Percentiles rank a stretch among this genome's conserved stretches.
Evolutionary conservation across 2,113 vertebrate species (phyloP).

Genomic region (Dinomys branickii): DNA sequence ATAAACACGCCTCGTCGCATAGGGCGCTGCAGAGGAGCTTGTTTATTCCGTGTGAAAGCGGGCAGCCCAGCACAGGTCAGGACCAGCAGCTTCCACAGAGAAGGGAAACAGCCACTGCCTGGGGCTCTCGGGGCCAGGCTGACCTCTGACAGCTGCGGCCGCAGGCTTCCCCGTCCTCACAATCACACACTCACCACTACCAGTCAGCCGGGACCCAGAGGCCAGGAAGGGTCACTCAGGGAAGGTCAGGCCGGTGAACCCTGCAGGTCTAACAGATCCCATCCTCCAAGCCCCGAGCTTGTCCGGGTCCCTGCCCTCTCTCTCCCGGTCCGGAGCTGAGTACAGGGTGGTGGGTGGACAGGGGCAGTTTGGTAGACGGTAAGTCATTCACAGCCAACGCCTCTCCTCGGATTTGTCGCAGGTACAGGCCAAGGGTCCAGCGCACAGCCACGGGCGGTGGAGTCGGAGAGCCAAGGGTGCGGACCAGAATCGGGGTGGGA

Average conservation of each 20-base stretch:
- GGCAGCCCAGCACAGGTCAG: neutral
- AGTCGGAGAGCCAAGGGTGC: neutral
- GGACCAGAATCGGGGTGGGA: neutral
- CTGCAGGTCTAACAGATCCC: neutral
- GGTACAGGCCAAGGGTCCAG: neutral
- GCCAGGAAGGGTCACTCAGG: neutral
- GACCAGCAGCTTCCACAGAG: neutral
- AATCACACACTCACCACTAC: neutral
- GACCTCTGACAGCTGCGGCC: neutral
- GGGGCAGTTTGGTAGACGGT: neutral
- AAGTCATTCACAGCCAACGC: neutral
- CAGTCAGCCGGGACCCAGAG: neutral
- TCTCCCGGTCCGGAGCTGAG: neutral
- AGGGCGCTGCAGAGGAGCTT: neutral
- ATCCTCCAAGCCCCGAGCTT: neutral
- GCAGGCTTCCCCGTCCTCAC: too few relatives aligned
- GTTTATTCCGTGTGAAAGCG: slow-evolving; percentile 33
- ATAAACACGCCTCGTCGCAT: slow-evolving; percentile 33
- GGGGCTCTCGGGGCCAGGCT: too few relatives aligned
- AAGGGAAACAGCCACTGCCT: neutral
- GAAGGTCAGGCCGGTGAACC: neutral
- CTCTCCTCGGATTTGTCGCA: neutral
- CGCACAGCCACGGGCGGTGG: neutral
- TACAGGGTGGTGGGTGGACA: neutral
- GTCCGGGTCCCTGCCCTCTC: neutral